Base-by-base conservation (phyloP, 2,797 vertebrate species). In the Arrhamphus sclerolepis region DNA sequence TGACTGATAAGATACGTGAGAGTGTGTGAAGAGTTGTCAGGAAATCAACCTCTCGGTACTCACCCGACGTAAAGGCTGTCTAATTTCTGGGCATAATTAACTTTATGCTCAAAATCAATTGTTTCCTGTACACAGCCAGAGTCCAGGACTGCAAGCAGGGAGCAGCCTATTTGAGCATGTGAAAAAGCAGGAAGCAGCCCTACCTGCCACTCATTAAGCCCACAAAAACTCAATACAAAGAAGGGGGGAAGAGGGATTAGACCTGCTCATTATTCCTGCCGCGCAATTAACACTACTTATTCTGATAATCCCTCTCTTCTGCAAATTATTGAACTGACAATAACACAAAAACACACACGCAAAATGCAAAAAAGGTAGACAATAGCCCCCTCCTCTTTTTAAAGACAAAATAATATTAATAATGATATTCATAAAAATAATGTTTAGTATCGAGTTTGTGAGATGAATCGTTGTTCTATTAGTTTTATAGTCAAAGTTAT, bases 201-300 rank as follows among this genome's bases (percentile, higher is more conserved):
- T 94, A 94, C 93, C 93, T 94, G 93, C 91, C 92, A 92, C 92
- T 94, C 92, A 93, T 93, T 93, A 93, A 88, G 86, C 78, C 85
- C 85, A 91, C 90, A 90, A 88, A 91, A 92, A 91, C 92, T 93
- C 92, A 92, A 94, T 92, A 92, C 83, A 91, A 89, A 89, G 82
- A 89, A 81, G 85, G 84, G 88, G 91, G 89, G 90, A 85, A 86
- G 89, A 79, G 72, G 88, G 91, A 92, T 91, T 92, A 92, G 89
- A 91, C 88, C 90, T 91, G 90, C 92, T 93, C 87, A 90, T 93
- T 93, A 92, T 93, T 93, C 92, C 92, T 93, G 92, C 90, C 83
- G 91, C 70, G 91, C 91, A 94, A 93, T 94, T 93, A 94, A 92
- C 88, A 89, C 86, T 90, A 91, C 87, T 93, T 91, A 91, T 92